These are phyloP conservation scores for Amphiprion clarkii DNA, from an alignment of 2,797 vertebrate species.

Conservation along the genomic window DNA sequence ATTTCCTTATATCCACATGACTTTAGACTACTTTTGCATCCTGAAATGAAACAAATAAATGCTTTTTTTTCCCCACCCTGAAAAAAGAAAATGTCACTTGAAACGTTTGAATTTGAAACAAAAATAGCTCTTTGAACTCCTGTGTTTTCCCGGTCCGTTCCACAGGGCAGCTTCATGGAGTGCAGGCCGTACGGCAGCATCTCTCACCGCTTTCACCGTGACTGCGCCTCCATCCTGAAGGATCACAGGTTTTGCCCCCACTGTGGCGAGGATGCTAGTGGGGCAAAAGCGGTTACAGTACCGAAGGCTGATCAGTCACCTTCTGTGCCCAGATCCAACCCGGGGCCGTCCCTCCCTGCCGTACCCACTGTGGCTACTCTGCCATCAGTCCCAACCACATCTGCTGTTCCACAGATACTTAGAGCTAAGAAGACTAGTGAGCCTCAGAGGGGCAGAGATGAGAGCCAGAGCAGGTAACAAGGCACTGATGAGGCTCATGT, in stretches of 20 bases:
- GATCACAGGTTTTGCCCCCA: conserved; percentile 94
- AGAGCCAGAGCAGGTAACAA: conserved; percentile 86
- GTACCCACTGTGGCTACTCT: conserved; percentile 47
- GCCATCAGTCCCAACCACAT: conserved; percentile 34
- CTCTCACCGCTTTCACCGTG: conserved; percentile 95
- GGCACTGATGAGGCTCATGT: no score
- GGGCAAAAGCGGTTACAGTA: conserved; percentile 91
- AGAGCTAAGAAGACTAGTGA: conserved; percentile 86
- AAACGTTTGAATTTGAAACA: neutral
- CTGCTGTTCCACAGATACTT: conserved; percentile 80
- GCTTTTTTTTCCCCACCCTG: neutral
- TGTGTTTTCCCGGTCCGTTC: neutral
- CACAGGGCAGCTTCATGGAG: conserved; percentile 97
- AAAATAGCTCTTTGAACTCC: no score
- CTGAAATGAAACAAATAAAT: no score
- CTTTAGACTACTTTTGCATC: no score
- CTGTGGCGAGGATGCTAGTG: conserved; percentile 93
- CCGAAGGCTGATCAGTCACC: conserved; percentile 83
- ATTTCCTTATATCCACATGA: no score
- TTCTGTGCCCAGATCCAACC: conserved; percentile 57
- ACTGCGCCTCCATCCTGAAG: conserved; percentile 92
- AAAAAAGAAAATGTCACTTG: neutral
- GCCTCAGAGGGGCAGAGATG: conserved; percentile 86
- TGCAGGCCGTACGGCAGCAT: conserved; percentile 94
- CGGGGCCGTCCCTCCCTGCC: conserved; percentile 38